These are phyloP conservation scores for Cirrhinus molitorella DNA, from an alignment of 2,797 vertebrate species.

Conservation along the genomic window DNA sequence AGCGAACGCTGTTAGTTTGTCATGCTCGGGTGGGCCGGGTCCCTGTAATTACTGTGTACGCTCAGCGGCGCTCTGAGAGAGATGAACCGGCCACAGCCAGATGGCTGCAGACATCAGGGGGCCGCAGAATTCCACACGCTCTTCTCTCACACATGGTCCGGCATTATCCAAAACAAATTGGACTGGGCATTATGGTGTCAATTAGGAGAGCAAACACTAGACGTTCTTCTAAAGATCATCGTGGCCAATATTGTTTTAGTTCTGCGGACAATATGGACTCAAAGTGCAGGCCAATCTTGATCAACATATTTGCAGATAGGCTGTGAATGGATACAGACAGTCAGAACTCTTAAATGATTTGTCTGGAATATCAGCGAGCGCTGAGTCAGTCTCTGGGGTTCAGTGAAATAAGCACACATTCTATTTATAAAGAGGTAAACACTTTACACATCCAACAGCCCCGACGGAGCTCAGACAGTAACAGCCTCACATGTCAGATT, in stretches of 20 bases:
- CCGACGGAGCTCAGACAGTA: conserved; percentile 18
- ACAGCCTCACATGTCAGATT: conserved; percentile 12
- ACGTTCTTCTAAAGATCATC: conserved; percentile 19
- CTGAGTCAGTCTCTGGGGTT: conserved; percentile 28
- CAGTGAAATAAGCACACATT: conserved; percentile 11
- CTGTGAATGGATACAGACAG: not conserved
- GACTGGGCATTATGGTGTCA: conserved; percentile 55
- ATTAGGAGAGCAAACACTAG: conserved; percentile 53
- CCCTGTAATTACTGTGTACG: conserved; percentile 61
- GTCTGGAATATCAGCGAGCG: not conserved
- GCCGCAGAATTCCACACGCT: conserved; percentile 35
- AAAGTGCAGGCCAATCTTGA: not conserved
- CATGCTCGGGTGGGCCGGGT: conserved; percentile 53
- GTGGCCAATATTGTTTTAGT: conserved; percentile 23
- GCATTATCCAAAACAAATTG: conserved; percentile 63
- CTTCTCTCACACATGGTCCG: conserved; percentile 28
- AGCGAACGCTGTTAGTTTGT: conserved; percentile 50
- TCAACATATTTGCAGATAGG: not conserved
- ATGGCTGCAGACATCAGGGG: conserved; percentile 60
- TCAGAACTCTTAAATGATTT: not conserved
- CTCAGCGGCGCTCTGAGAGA: conserved; percentile 54
- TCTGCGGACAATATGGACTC: not conserved
- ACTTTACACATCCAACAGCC: conserved; percentile 19
- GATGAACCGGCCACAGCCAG: conserved; percentile 59
- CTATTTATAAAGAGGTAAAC: conserved; percentile 34